Evolutionary conservation across 2,888 invertebrate species (phyloP), one percentile per base, ranked within the genome.

Genomic region (Diaperis boleti): DNA sequence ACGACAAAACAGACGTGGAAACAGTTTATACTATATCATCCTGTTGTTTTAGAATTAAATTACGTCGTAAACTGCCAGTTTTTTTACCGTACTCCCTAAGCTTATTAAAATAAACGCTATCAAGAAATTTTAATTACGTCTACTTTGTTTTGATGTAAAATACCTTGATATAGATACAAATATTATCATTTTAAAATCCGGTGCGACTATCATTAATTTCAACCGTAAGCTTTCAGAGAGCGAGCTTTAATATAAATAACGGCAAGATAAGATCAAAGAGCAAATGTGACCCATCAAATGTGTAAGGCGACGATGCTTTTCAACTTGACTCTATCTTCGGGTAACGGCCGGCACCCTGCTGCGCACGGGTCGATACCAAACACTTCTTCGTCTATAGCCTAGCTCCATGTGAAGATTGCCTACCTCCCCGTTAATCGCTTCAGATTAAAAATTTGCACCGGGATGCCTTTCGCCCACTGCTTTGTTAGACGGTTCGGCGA

Each of bases 101-200:
- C 26, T 26, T 26, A 33, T 33, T 33, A 33, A 33, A 33, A 33
- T 33, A 33, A 11, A 33, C n/a, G 31, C 7, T 31, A n/a, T 11
- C 33, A 47, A 47, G 8, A 26, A 47, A 44, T 44, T 44, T 47
- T 47, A 47, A 47, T 31, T 50, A 29, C 47, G 18, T 54, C 45
- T 56, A 54, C 11, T 20, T 8, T 17, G 22, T 31, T 26, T 59
- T 29, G 18, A 26, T 41, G 33, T 44, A 74, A 71, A 74, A 72
- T 70, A 69, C 76, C 75, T 77, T 77, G 76, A 78, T 78, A 77
- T 76, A 77, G 78, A 76, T 78, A 76, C 77, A 76, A 77, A 77
- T 78, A 78, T 75, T 77, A 77, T 79, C 79, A 79, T 78, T 78
- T 77, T 76, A 74, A 69, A 75, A 76, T 76, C 75, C 70, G 69